Evolutionary conservation across 1,140 invertebrate species (phyloP).

Genomic region (Acromyrmex charruanus): DNA sequence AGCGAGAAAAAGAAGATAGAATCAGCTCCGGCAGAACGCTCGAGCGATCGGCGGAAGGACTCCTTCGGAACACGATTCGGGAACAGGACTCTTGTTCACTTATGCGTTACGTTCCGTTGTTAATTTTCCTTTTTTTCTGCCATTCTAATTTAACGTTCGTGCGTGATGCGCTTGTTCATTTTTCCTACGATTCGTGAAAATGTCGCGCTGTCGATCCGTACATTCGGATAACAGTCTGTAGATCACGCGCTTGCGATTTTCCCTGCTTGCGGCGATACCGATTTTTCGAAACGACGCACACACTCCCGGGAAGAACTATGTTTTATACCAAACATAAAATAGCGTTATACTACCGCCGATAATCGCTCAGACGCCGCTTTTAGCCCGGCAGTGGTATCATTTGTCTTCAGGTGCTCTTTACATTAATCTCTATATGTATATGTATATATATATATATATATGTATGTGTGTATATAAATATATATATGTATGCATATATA

Average conservation of each 20-base stretch:
- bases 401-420: constrained; percentile 61
- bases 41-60: constrained; percentile 53
- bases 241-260: constrained; percentile 11
- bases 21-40: constrained; percentile 43
- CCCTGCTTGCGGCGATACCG: constrained; percentile 19
- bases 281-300: constrained; percentile 32
- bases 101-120: constrained; percentile 49
- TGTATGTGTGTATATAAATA: neutral
- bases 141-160: constrained; percentile 38
- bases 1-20: constrained; percentile 41
- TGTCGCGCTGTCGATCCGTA: constrained; percentile 51
- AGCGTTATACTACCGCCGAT: constrained; percentile 50
- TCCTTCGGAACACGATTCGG: neutral
- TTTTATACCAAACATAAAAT: constrained; percentile 7
- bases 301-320: constrained; percentile 15
- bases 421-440: constrained; percentile 26
- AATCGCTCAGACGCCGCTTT: constrained; percentile 55
- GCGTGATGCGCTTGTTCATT: constrained; percentile 64
- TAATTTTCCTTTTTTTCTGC: constrained; percentile 27
- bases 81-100: constrained; percentile 43
- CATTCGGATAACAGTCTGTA: neutral
- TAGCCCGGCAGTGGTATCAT: constrained; percentile 61
- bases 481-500: constrained; percentile 21
- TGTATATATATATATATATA: constrained; percentile 26
- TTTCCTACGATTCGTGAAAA: constrained; percentile 51